phyloP scores from a whole-genome alignment of 2,888 invertebrate genomes.

The Salpingus planirostris region DNA sequence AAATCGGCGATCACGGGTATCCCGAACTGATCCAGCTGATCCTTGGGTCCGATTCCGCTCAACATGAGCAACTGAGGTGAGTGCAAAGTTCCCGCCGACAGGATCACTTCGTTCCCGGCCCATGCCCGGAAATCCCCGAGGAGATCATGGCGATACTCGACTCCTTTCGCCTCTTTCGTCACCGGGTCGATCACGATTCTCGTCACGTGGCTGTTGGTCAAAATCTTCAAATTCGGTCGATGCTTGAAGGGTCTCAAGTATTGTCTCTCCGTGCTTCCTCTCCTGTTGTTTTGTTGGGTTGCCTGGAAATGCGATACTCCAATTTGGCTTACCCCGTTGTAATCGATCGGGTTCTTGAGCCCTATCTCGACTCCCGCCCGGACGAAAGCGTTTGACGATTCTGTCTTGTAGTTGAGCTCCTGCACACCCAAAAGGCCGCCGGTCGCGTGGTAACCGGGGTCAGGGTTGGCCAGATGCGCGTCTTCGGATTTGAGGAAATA shows the following conservation, averaged over 20 bases:
- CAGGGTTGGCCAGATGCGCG: constrained; percentile 25
- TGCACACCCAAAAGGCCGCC: constrained; percentile 19
- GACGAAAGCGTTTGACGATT: neutral
- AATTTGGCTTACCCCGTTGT: neutral
- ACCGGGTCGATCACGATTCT: constrained; percentile 55
- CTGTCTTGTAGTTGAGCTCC: neutral
- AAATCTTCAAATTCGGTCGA: constrained; percentile 57
- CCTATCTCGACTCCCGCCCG: neutral
- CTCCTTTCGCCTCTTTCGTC: constrained; percentile 59
- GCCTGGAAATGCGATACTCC: neutral
- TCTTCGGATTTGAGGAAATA: constrained; percentile 39
- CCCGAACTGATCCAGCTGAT: constrained; percentile 47
- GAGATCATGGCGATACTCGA: constrained; percentile 52
- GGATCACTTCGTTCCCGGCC: constrained; percentile 70
- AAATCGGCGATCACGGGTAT: constrained; percentile 54
- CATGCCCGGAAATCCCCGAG: constrained; percentile 38
- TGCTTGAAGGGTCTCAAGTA: constrained; percentile 36
- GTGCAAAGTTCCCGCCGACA: constrained; percentile 82
- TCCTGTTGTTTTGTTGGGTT: neutral
- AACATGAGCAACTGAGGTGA: constrained; percentile 85
- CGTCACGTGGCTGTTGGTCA: constrained; percentile 53
- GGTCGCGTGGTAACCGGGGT: constrained; percentile 34
- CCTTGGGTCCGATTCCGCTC: constrained; percentile 55
- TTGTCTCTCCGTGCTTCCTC: neutral
- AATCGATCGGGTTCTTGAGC: constrained; percentile 1